Percentiles rank a stretch among this genome's conserved stretches.
phyloP scores from a whole-genome alignment of 1,140 invertebrate genomes.

The Meloidogyne exigua region DNA sequence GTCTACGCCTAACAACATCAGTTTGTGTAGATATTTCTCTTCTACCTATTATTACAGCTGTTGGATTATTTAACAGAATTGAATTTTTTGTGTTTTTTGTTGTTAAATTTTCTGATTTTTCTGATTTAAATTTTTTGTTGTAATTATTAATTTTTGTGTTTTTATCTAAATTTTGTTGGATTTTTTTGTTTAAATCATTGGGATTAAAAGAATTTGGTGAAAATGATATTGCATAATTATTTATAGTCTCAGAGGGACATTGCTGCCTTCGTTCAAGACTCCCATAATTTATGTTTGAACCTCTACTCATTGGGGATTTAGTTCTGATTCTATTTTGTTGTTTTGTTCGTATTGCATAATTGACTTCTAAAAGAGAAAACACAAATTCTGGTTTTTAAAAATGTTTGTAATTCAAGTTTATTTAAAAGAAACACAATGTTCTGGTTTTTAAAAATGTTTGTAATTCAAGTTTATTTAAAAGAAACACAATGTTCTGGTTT shows the following conservation, averaged over 20 bases:
- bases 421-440: neutral
- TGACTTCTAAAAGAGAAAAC: neutral
- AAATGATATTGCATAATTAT: neutral
- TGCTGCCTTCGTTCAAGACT: neutral
- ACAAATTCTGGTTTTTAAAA: neutral
- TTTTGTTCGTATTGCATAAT: neutral
- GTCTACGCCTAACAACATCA: neutral
- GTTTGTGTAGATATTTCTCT: neutral
- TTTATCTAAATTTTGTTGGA: neutral
- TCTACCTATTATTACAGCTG: neutral
- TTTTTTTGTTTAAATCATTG: neutral
- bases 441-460: too few relatives aligned
- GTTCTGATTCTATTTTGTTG: neutral
- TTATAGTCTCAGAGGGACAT: neutral
- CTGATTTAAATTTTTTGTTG: neutral
- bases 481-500: neutral
- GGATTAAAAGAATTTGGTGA: neutral
- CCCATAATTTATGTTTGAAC: neutral
- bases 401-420: too few relatives aligned
- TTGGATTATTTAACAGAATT: neutral
- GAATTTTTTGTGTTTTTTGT: neutral
- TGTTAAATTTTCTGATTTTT: neutral
- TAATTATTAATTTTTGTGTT: neutral
- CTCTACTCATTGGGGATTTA: neutral
- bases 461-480: neutral